Evolutionary conservation across 2,888 invertebrate genomes (phyloP), one percentile per base, ranked within the genome.

Genomic region (Coelopa pilipes): DNA sequence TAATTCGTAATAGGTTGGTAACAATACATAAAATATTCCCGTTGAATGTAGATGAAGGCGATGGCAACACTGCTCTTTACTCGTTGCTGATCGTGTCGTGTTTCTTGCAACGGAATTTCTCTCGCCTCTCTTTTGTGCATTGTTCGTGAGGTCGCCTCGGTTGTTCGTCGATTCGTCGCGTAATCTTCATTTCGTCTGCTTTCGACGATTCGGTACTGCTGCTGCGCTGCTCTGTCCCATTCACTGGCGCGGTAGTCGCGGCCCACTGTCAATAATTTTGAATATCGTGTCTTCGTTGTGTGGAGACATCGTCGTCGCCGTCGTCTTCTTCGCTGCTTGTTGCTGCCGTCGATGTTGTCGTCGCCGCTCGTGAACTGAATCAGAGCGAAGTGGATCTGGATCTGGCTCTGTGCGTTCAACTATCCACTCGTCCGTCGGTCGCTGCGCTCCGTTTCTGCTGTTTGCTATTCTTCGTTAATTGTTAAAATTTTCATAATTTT

Each of bases 191-290:
- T 24, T 50, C 49, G 19, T 50, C 66, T 66, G 49, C 66, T 50
- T 66, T 49, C 66, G 66, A 45, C 21, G 45, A 49, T 15, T 66
- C 45, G 13, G 24, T 72, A 75, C 76, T 73, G 78, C 73, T 76
- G 77, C 74, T 55, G 72, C 72, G 72, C 59, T 69, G 68, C 50
- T 55, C 34, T 34, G 34, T 34, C 34, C 34, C 34, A 34, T 34
- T 34, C 34, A 34, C 34, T 34, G 34, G 4, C 4, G 34, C 34
- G 4, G 34, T 34, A 34, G 46, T 19, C 19, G n/a, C 65, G 65
- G 46, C 65, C 65, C 65, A 65, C 65, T 65, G 65, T 45, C 65
- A 65, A 17, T 65, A 17, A 47, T 19, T 65, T 17, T 47, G 11
- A 34, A 34, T 34, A 34, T 34, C 34, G 34, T 34, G 34, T 17